Base-by-base conservation (phyloP, 2,113 vertebrate genomes). In the Bothrops jararaca region DNA sequence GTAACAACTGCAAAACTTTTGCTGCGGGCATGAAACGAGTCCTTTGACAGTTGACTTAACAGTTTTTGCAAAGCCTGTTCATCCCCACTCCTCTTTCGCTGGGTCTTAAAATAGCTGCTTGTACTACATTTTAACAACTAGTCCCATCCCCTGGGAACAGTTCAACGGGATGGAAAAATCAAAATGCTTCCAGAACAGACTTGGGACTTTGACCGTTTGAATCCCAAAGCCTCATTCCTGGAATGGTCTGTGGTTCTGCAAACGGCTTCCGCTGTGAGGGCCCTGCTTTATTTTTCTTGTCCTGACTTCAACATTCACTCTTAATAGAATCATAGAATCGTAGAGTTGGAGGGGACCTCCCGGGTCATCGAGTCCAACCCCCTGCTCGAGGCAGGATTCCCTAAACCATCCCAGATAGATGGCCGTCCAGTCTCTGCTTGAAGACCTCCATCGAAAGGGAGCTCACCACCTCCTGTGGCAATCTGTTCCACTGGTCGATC, bases 101-200 rank as follows among this genome's bases (percentile, higher is more conserved):
- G 52, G 11, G 90, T 93, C 94, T 94, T 93, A 93, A 92, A 86
- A 91, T 89, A 92, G 88, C 45, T 86, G 2, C 88, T 34, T 42
- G 34, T 5, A 23, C 53, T 92, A n/a, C n/a, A 15, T 26, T 90
- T 85, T 42, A 15, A 56, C 74, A 52, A 80, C 29, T 52, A 24
- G 56, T 60, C 74, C 1, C 0, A 39, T 92, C 69, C 92, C 58
- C 92, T 26, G 88, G 94, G 90, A 89, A 86, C 24, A 89, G 93
- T 18, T 93, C 92, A 93, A 89, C 1, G 42, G 57, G 94, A 90
- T 95, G 94, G 92, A 94, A 96, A 95, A 95, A 90, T 10, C 93
- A 56, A 93, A 92, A 94, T 18, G 20, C 24, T 92, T 92, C 80
- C 69, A 92, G 93, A 91, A 23, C 80, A 94, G 93, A 91, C 94